Base-by-base conservation (phyloP, 1,140 invertebrate genomes). In the Cherax destructor region DNA sequence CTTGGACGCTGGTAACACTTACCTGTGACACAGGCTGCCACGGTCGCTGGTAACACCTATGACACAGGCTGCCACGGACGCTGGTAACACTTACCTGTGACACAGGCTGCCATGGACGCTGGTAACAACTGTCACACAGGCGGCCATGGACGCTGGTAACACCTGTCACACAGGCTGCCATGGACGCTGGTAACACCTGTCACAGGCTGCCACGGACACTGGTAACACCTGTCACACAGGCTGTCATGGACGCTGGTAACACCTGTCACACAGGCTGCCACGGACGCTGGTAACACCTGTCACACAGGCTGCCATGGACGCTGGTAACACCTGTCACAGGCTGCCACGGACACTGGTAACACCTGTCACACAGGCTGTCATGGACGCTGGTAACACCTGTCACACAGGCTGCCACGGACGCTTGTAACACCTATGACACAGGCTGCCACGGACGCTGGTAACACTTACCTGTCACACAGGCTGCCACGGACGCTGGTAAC, bases 31-130 rank as follows among this genome's bases (percentile, higher is more conserved):
- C 3, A 81, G 79, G 56, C 50, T 81, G 50, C 50, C 79, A 5
- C 79, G 50, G 50, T 24, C 56, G 79, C 47, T 81, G 50, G 79
- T 59, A 30, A 81, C 79, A 30, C n/a, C n/a, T n/a, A n/a, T 81
- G 21, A 81, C 79, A 81, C 3, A 81, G 79, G 56, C 50, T 81
- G 50, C 50, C 79, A 5, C 79, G 50, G 50, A 52, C 56, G 79
- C 47, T 81, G 50, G 79, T 59, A 30, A 81, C 79, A 30, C n/a
- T n/a, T n/a, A 30, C 50, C n/a, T n/a, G n/a, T n/a, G n/a, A n/a
- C 56, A 10, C 18, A 56, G 21, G 47, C 79, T 24, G 50, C 50
- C 79, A 5, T 50, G 50, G 50, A 52, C 56, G 79, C 47, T 81
- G 50, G 79, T 59, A 30, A 81, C 79, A 30, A 5, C 24, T 30